A percentile compares a stretch with the other conserved stretches of the same genome.
phyloP scores from a whole-genome alignment of 2,797 vertebrate species.

The Lates japonicus region DNA sequence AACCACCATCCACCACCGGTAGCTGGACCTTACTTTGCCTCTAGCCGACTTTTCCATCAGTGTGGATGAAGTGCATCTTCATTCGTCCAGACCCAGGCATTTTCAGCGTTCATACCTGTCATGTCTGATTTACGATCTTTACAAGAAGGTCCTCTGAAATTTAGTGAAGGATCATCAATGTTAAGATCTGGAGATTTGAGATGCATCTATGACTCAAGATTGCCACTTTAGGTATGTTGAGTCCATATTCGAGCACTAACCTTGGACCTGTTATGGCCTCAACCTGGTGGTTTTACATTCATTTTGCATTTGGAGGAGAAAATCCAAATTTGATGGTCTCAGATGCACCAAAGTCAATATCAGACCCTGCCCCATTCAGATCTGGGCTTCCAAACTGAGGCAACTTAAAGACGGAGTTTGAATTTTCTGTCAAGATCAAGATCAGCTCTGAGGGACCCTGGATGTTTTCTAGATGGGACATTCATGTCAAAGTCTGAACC shows the following conservation, averaged over 20 bases:
- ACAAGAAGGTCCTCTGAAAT: slow-evolving; percentile 45
- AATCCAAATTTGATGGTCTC: slow-evolving; percentile 36
- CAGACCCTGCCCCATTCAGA: slow-evolving; percentile 23
- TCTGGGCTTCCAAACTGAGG: slow-evolving; percentile 55
- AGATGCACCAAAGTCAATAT: slow-evolving; percentile 66
- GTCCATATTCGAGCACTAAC: slow-evolving; percentile 52
- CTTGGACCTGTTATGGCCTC: slow-evolving; percentile 47
- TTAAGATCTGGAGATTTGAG: slow-evolving; percentile 61
- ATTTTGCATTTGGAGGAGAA: slow-evolving; percentile 59
- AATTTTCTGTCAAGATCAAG: slow-evolving; percentile 50
- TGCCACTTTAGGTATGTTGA: slow-evolving; percentile 31
- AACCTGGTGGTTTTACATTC: slow-evolving; percentile 57
- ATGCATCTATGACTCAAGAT: slow-evolving; percentile 42
- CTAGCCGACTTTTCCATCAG: slow-evolving; percentile 36
- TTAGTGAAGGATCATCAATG: slow-evolving; percentile 51
- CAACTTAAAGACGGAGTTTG: slow-evolving; percentile 46
- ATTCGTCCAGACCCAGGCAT: slow-evolving; percentile 68
- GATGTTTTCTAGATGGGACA: slow-evolving; percentile 50
- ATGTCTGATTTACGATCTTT: slow-evolving; percentile 52
- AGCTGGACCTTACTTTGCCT: slow-evolving; percentile 42
- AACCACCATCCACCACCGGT: slow-evolving; percentile 36
- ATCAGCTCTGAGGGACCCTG: slow-evolving; percentile 50
- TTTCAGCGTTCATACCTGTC: slow-evolving; percentile 50
- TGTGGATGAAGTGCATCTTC: slow-evolving; percentile 20
- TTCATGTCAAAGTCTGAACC: slow-evolving; percentile 46